A percentile compares a stretch with the other conserved stretches of the same genome.
These are phyloP conservation scores for Xiphophorus maculatus DNA, from an alignment of 2,113 vertebrate genomes.

Conservation along the genomic window DNA sequence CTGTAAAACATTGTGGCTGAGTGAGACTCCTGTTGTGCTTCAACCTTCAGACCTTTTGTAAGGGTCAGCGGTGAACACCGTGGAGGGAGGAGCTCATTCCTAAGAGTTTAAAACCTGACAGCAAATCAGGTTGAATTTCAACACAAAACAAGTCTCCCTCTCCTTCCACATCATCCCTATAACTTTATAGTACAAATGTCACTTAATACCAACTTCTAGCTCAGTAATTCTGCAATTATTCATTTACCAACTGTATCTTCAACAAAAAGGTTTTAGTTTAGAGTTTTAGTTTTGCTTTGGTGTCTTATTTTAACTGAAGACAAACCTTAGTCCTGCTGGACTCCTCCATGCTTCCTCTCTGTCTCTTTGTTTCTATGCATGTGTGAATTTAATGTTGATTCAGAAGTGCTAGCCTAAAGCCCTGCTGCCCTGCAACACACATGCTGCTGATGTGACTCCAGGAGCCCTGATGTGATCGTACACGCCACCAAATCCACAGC, in stretches of 20 bases:
- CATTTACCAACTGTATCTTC: too few species aligned
- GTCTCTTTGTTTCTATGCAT: slow-evolving; percentile 15
- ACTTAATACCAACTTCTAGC: too few species aligned
- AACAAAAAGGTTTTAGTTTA: too few species aligned
- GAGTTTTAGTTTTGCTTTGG: background rate
- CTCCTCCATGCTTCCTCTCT: background rate
- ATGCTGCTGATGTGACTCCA: slow-evolving; percentile 40
- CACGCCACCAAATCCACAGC: slow-evolving; percentile 62
- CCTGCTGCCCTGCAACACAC: slow-evolving; percentile 43
- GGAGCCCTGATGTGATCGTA: slow-evolving; percentile 60
- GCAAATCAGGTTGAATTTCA: background rate
- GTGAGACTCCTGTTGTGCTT: slow-evolving; percentile 45
- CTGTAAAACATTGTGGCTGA: slow-evolving; percentile 31
- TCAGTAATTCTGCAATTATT: too few species aligned
- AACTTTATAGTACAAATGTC: too few species aligned
- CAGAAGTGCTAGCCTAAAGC: slow-evolving; percentile 44
- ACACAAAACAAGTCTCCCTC: too few species aligned
- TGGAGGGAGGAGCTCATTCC: slow-evolving; percentile 10
- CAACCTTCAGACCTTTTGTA: slow-evolving; percentile 43
- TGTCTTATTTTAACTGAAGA: background rate
- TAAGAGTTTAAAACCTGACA: too few species aligned
- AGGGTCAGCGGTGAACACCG: slow-evolving; percentile 30
- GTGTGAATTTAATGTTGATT: slow-evolving; percentile 42
- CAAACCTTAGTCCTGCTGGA: too few species aligned
- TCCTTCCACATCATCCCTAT: too few species aligned